Conservation (phyloP, 2,113 vertebrate species). For the Mus spicilegus region DNA sequence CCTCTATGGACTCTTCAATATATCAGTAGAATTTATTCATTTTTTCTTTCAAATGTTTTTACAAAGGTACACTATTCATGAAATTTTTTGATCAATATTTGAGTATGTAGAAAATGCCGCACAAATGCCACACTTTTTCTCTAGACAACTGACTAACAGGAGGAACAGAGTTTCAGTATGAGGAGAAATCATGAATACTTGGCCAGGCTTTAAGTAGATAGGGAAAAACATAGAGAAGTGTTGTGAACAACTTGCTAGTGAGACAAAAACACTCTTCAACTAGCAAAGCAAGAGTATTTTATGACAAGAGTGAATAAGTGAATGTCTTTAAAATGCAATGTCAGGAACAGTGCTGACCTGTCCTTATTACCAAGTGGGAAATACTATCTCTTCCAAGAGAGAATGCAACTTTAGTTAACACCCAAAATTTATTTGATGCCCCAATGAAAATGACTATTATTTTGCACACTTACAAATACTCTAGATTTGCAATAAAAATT, state of each 20-base stretch:
- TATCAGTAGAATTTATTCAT: background rate
- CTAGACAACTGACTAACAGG: background rate
- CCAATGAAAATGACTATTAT: background rate
- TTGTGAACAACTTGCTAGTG: background rate
- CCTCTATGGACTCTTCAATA: background rate
- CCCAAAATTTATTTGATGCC: background rate
- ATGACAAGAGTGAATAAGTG: background rate
- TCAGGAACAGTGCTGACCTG: background rate
- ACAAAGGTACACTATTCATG: background rate
- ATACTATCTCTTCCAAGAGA: background rate
- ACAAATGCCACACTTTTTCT: background rate
- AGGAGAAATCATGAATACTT: background rate
- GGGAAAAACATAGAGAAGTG: slow-evolving; percentile 11
- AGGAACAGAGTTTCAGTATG: background rate
- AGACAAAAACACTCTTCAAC: background rate
- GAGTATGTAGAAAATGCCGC: background rate
- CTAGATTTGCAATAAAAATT: background rate
- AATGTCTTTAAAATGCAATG: slow-evolving; percentile 23
- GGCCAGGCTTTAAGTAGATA: slow-evolving; percentile 9
- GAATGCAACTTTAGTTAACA: background rate
- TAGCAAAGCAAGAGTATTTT: background rate
- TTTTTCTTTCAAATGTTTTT: background rate
- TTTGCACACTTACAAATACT: background rate
- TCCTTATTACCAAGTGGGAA: background rate
- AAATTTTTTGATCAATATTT: background rate